phyloP scores from a whole-genome alignment of 1,140 invertebrate species.

The Cepaea nemoralis region DNA sequence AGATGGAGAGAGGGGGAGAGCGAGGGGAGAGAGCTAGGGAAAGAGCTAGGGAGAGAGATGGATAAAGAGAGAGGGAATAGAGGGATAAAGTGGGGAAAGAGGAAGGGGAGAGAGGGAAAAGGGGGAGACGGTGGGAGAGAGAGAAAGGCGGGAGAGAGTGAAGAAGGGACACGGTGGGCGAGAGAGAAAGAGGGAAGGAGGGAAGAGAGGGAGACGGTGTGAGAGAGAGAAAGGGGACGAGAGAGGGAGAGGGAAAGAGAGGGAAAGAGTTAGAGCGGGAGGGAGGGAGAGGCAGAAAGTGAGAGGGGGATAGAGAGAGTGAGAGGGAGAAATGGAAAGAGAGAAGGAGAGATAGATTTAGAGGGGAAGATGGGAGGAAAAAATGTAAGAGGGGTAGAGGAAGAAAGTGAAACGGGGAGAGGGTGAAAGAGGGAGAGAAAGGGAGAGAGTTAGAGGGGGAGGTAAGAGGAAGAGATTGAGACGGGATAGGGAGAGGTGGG shows the following conservation, averaged over 20 bases:
- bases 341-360: slow-evolving; percentile 12
- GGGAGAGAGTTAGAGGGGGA: too few species aligned
- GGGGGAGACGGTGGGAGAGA: not conserved
- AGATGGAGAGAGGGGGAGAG: not conserved
- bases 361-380: not conserved
- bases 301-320: slow-evolving; percentile 16
- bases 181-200: not conserved
- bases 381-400: too few species aligned
- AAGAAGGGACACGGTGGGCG: not conserved
- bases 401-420: too few species aligned
- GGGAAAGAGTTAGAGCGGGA: slow-evolving; percentile 1
- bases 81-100: not conserved
- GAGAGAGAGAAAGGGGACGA: not conserved
- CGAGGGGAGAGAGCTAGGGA: not conserved
- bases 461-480: too few species aligned
- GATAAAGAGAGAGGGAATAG: slow-evolving; percentile 11
- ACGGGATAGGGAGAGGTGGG: too few species aligned
- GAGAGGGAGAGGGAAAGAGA: slow-evolving; percentile 11
- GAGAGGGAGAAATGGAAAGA: slow-evolving; percentile 22
- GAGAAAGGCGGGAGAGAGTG: not conserved
- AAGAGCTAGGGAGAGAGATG: slow-evolving; percentile 14
- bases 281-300: slow-evolving; percentile 10
- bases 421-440: too few species aligned
- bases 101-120: not conserved
- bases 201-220: not conserved